phyloP scores from a whole-genome alignment of 1,140 invertebrate genomes.

The Zaprionus capensis region DNA sequence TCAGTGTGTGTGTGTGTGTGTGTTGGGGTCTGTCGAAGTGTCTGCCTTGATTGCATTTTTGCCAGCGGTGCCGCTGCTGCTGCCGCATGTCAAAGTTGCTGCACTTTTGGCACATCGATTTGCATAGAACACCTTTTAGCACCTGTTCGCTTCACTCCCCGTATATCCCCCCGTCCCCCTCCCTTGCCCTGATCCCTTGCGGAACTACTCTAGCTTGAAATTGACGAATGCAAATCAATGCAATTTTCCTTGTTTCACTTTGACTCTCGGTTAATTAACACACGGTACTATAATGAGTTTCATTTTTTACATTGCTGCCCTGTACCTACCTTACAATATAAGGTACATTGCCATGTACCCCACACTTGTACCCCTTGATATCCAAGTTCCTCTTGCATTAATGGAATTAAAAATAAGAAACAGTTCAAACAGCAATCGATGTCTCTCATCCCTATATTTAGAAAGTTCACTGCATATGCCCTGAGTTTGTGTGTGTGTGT shows the following conservation, averaged over 20 bases:
- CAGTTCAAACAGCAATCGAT: not conserved
- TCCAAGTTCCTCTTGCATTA: not conserved
- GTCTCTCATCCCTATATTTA: not conserved
- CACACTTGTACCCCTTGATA: not conserved
- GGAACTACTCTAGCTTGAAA: not conserved
- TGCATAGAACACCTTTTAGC: constrained; percentile 34
- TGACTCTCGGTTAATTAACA: not conserved
- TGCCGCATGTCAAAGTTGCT: constrained; percentile 54
- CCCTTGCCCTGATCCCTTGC: no score
- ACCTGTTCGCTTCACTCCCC: not conserved
- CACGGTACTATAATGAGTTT: not conserved
- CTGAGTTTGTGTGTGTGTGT: not conserved
- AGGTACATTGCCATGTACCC: not conserved
- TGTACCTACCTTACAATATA: not conserved
- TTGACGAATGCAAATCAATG: constrained; percentile 37
- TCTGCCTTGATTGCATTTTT: constrained; percentile 33
- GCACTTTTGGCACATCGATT: constrained; percentile 54
- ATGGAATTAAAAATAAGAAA: not conserved
- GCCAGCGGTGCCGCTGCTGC: not conserved
- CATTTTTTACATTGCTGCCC: not conserved
- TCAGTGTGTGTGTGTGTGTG: not conserved
- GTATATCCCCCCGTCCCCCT: no score
- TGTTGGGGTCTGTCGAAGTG: constrained; percentile 26
- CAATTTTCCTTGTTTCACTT: not conserved
- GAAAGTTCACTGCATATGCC: not conserved